Conservation (phyloP, 1,140 invertebrate species). For the Drosophila equinoxialis region DNA sequence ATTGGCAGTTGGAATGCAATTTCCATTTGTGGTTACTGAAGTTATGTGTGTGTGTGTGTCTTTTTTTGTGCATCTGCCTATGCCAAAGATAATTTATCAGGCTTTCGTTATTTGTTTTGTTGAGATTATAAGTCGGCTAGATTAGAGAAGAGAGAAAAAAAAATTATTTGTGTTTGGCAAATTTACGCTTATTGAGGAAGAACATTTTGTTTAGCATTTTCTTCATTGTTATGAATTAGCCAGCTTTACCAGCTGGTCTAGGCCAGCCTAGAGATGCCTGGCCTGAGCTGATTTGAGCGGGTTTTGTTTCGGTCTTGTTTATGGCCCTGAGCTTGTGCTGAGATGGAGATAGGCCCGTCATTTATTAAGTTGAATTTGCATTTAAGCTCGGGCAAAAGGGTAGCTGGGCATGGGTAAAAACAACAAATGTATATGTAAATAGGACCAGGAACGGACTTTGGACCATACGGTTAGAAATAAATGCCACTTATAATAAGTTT, state of each 20-base stretch:
- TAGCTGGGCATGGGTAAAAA: constrained; percentile 6
- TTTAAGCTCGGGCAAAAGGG: constrained; percentile 50
- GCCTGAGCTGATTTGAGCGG: constrained; percentile 22
- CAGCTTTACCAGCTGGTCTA: constrained; percentile 21
- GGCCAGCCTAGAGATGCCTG: neutral
- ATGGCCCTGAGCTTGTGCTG: constrained; percentile 52
- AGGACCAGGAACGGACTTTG: neutral
- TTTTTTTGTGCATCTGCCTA: neutral
- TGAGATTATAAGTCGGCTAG: constrained; percentile 65
- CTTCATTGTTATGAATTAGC: constrained; percentile 53
- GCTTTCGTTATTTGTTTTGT: constrained; percentile 40
- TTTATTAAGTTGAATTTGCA: constrained; percentile 76
- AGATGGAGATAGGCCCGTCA: constrained; percentile 73
- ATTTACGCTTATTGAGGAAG: constrained; percentile 73
- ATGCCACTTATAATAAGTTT: too few relatives aligned
- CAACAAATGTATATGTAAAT: constrained; percentile 30
- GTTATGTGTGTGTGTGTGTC: too few relatives aligned
- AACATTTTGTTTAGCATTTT: constrained; percentile 28
- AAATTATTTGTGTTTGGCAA: constrained; percentile 76
- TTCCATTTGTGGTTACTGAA: constrained; percentile 28
- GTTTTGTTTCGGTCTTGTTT: constrained; percentile 49
- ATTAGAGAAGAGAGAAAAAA: constrained; percentile 39
- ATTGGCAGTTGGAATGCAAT: constrained; percentile 58
- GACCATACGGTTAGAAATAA: neutral
- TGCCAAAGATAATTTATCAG: constrained; percentile 51